Base-by-base conservation (phyloP, 1,140 invertebrate genomes). In the Cryptotermes secundus region DNA sequence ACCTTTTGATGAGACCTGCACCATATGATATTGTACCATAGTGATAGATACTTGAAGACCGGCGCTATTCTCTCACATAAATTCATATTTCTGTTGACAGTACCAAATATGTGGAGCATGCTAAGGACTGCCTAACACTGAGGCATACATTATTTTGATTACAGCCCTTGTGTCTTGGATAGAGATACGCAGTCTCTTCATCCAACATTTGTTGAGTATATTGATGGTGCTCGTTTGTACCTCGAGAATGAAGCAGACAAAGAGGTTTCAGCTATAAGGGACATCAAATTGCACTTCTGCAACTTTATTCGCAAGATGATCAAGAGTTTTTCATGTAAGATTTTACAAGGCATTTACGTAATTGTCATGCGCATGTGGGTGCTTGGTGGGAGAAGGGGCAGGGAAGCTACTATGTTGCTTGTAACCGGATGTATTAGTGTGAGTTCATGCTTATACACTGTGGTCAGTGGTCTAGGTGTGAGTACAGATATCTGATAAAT, bases 281-380 rank as follows among this genome's bases (percentile, higher is more conserved):
- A 96, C 87, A 96, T 99, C 53, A 96, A 98, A 85, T 92, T 97
- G 1, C 97, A 98, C 87, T 99, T 99, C 90, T 98, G 97, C 86
- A 95, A 97, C 88, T 98, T 99, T 88, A 94, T 99, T 85, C 93
- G 95, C 24, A 96, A 98, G 88, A 96, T 99, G 90, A 96, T 99
- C 85, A 96, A 96, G 87, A 97, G 95, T 88, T 98, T 98, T 90
- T 94, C 96, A 83, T 88, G 96, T 97, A 91, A 94, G 95, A 92
- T 86, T 86, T 82, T 53, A 9, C 12, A 83, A 34, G 22, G 42
- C n/a, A 79, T 79, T 79, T n/a, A 31, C 7, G 34, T 24, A 31
- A 3, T 79, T 82, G 31, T n/a, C 31, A 82, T 82, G 42, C 2
- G 14, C 16, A 42, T 42, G 38, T 42, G 38, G 16, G 9, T 9